Evolutionary conservation across 2,888 invertebrate genomes (phyloP).

Genomic region (Cerceris ruficornis): DNA sequence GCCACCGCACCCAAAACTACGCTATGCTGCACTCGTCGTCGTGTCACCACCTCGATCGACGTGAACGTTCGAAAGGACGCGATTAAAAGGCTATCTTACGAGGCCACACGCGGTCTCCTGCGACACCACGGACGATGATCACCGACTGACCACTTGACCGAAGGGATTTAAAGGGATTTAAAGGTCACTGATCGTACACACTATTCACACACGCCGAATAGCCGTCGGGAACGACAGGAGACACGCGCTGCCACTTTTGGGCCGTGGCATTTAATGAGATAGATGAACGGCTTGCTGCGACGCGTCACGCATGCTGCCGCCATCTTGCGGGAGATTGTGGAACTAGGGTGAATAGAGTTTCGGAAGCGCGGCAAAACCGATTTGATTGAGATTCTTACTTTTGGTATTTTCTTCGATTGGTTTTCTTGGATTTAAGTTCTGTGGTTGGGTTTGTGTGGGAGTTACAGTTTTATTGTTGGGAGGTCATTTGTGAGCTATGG

Average conservation of each 20-base stretch:
- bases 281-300: slow-evolving; percentile 23
- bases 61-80: slow-evolving; percentile 48
- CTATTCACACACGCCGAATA: slow-evolving; percentile 32
- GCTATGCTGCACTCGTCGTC: slow-evolving; percentile 18
- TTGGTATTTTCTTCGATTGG: no score
- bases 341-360: no score
- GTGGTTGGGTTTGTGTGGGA: no score
- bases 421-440: no score
- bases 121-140: no score
- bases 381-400: no score
- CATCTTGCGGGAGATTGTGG: slow-evolving; percentile 16
- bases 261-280: slow-evolving; percentile 57
- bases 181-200: slow-evolving; percentile 16
- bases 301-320: slow-evolving; percentile 16
- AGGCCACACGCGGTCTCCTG: slow-evolving; percentile 31
- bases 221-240: slow-evolving; percentile 43
- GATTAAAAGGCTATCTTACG: slow-evolving; percentile 7
- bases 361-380: no score
- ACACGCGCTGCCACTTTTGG: slow-evolving; percentile 63
- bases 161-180: not conserved
- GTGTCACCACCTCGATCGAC: slow-evolving; percentile 50
- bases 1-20: slow-evolving; percentile 38
- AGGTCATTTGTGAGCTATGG: no score
- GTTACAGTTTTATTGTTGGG: no score
- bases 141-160: not conserved